These are phyloP conservation scores for Luffia ferchaultella DNA, from an alignment of 2,888 invertebrate species.

Conservation along the genomic window DNA sequence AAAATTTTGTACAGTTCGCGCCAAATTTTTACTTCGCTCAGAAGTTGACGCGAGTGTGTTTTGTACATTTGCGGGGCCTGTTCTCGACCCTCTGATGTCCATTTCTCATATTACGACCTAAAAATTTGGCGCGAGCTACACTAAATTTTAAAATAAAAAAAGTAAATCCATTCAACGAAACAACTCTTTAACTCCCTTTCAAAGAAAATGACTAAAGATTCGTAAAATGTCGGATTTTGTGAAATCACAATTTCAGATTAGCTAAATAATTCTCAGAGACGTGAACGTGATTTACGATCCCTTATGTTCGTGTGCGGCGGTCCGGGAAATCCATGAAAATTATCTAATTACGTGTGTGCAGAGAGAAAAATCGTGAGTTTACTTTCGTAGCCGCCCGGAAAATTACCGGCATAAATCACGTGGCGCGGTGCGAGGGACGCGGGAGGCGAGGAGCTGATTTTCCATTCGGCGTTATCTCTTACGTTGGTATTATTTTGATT, in stretches of 20 bases:
- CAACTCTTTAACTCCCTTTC: too few relatives aligned
- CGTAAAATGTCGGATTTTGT: too few relatives aligned
- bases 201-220: too few relatives aligned
- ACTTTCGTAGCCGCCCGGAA: constrained; percentile 60
- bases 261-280: constrained; percentile 4
- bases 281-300: constrained; percentile 6
- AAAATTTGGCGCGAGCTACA: too few relatives aligned
- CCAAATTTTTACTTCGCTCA: too few relatives aligned
- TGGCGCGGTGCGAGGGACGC: constrained; percentile 22
- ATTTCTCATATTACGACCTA: too few relatives aligned
- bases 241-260: not conserved
- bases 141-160: too few relatives aligned
- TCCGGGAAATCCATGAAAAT: constrained; percentile 45
- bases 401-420: constrained; percentile 61
- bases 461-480: constrained; percentile 58
- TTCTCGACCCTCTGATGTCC: too few relatives aligned
- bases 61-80: too few relatives aligned
- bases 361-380: constrained; percentile 58
- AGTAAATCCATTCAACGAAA: too few relatives aligned
- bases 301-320: constrained; percentile 11
- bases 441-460: constrained; percentile 47
- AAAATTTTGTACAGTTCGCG: too few relatives aligned
- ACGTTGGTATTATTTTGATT: constrained; percentile 62
- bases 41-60: too few relatives aligned
- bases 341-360: constrained; percentile 62